Base-by-base conservation (phyloP, 2,797 vertebrate genomes). In the Scolopax bukidnonensis region DNA sequence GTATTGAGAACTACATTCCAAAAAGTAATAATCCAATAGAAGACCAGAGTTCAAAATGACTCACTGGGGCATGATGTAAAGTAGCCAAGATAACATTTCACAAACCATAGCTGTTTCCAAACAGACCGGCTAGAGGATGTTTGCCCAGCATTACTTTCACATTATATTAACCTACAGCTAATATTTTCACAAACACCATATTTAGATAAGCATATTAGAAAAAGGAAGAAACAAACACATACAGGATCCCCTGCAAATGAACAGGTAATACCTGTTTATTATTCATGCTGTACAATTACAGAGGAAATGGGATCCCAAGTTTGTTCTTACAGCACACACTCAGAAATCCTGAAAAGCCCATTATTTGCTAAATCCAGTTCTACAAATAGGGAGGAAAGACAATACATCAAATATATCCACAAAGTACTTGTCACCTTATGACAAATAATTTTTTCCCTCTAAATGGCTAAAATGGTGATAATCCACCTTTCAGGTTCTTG, bases 21-120 rank as follows among this genome's bases (percentile, higher is more conserved):
- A 73, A 87, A 93, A 87, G 77, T 33, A 54, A 90, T 45, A 83
- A 80, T 60, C 54, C 57, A 93, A 70, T 50, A 74, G 87, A 87
- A 59, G 24, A 84, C 74, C 12, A 53, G 54, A 74, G 43, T 61
- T 86, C 82, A 69, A 51, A 78, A 33, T 54, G 41, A 71, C 68
- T 89, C 68, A 41, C 20, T 38, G 48, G 53, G 40, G 50, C 91
- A 85, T 27, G 3, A 75, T 48, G 38, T 27, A 21, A 94, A 83
- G 47, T 38, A 54, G 47, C 70, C 57, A 91, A 95, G 24, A 64
- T 19, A 89, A 71, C 81, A 23, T 56, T 84, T 60, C 53, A 71
- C 38, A 77, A 41, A 83, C 38, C 73, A 75, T 45, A 67, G 45
- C 45, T 87, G 20, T 53, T 93, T 76, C 40, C 40, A 89, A 68